Evolutionary conservation across 2,113 vertebrate genomes (phyloP).

Genomic region (Siniperca knerii): DNA sequence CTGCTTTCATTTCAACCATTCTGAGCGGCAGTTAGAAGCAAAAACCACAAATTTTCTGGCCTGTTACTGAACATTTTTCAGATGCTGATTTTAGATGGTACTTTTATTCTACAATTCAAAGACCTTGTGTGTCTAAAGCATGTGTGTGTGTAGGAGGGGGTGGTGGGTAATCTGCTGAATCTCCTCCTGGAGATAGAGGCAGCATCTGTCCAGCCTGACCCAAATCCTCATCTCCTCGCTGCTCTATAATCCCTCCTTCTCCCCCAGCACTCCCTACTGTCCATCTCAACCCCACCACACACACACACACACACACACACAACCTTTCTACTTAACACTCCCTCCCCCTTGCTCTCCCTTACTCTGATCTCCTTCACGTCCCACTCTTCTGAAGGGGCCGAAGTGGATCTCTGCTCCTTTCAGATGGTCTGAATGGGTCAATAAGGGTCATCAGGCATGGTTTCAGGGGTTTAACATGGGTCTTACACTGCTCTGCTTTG

Average conservation of each 20-base stretch:
- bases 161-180: conserved; percentile 72
- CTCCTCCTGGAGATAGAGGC: conserved; percentile 69
- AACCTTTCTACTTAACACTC: background rate
- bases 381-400: background rate
- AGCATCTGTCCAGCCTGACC: conserved; percentile 79
- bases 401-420: background rate
- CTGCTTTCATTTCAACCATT: background rate
- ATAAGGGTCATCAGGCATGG: background rate
- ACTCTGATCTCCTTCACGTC: conserved; percentile 11
- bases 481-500: background rate
- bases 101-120: background rate
- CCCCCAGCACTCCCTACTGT: conserved; percentile 28
- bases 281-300: conserved; percentile 13
- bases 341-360: background rate
- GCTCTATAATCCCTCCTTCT: conserved; percentile 60
- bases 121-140: background rate
- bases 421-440: background rate
- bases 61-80: background rate
- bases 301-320: background rate
- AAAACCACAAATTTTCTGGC: background rate
- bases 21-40: background rate
- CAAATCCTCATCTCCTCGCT: conserved; percentile 67
- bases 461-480: background rate
- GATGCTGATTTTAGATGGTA: background rate
- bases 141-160: background rate